These are phyloP conservation scores for Semaprochilodus insignis DNA, from an alignment of 2,797 vertebrate species.

Conservation along the genomic window DNA sequence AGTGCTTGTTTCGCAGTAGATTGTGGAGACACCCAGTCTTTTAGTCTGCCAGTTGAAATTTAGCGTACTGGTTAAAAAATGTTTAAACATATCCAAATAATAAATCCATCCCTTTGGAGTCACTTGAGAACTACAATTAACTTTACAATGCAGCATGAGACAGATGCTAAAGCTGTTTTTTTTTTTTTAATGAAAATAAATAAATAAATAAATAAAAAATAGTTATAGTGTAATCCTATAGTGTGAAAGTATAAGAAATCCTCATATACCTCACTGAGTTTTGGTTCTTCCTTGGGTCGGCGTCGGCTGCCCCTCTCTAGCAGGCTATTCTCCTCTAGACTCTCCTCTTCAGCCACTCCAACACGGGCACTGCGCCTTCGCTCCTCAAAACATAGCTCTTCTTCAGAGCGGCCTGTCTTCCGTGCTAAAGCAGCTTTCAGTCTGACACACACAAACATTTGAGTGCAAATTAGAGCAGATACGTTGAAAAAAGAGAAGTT, in stretches of 20 bases:
- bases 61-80: too few species aligned
- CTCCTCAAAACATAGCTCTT: conserved; percentile 86
- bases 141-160: too few species aligned
- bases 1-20: too few species aligned
- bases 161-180: background rate
- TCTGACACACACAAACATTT: conserved; percentile 69
- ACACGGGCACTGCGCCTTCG: conserved; percentile 87
- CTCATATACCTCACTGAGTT: conserved; percentile 77
- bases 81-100: too few species aligned
- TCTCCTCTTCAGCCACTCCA: conserved; percentile 84
- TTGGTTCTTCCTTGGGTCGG: conserved; percentile 82
- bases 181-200: too few species aligned
- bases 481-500: too few species aligned
- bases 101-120: too few species aligned
- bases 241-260: background rate
- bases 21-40: too few species aligned
- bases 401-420: conserved; percentile 86
- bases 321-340: conserved; percentile 76
- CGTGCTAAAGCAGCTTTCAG: conserved; percentile 89
- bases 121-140: too few species aligned
- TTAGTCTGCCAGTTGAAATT: too few species aligned
- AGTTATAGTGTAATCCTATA: too few species aligned
- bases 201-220: background rate
- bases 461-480: background rate
- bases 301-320: conserved; percentile 73